Evolutionary conservation across 2,888 invertebrate genomes (phyloP), one percentile per base, ranked within the genome.

Genomic region (Ennomos quercinarius): DNA sequence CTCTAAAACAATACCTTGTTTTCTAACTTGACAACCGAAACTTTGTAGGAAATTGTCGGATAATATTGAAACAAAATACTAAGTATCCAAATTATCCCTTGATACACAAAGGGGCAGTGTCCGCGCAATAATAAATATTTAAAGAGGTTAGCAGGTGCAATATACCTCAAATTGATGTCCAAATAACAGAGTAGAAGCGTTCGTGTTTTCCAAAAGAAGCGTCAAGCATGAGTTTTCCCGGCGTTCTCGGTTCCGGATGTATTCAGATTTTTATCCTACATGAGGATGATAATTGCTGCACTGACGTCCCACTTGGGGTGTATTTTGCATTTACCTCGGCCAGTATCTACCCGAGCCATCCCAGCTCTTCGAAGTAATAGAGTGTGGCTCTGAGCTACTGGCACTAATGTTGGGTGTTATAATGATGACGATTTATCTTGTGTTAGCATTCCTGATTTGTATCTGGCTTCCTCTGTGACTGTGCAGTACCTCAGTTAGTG

Each of bases 131-230:
- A 86, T 89, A 86, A 88, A 88, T 88, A 88, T 87, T 89, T 84
- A 87, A 87, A 86, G 81, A 87, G 81, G 85, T 83, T 84, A 83
- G 86, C 89, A 88, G 88, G 87, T 88, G 88, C 82, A 84, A 81
- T 86, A 85, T 78, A 81, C 80, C 54, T 51, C 78, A 85, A 86
- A 87, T 84, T 81, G 81, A 80, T 83, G 83, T 80, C 79, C 81
- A 85, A 87, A 87, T 87, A 88, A 89, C 87, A 87, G 84, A 74
- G 82, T 82, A 78, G 75, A 77, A 67, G 61, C 68, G 42, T 55
- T 44, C 55, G 47, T 51, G 55, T 47, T 59, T 53, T 51, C 56
- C 47, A 44, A 44, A 55, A 40, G 37, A 27, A 9, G 55, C n/a
- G n/a, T 6, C 37, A 46, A 55, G 55, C n/a, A 43, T 36, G 51